phyloP scores from a whole-genome alignment of 1,140 invertebrate genomes.

The Zaprionus ghesquierei region DNA sequence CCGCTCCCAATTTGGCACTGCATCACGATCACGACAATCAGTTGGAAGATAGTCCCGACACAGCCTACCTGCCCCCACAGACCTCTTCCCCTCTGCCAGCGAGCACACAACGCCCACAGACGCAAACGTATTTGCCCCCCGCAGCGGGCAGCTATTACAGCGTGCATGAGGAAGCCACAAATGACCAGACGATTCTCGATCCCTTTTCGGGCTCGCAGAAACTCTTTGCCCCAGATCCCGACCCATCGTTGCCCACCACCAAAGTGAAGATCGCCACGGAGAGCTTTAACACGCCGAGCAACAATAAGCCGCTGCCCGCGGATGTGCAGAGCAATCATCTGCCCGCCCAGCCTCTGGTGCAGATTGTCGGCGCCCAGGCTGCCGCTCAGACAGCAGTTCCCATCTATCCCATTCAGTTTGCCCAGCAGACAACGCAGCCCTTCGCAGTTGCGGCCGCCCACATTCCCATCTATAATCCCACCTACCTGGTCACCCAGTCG shows the following conservation, averaged over 20 bases:
- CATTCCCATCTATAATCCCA: slow-evolving; percentile 81
- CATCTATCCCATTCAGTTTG: slow-evolving; percentile 73
- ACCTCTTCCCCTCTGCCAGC: slow-evolving; percentile 19
- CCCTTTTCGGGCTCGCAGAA: slow-evolving; percentile 81
- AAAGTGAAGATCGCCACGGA: slow-evolving; percentile 82
- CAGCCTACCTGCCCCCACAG: slow-evolving; percentile 60
- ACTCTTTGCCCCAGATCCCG: slow-evolving; percentile 83
- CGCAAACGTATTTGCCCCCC: slow-evolving; percentile 50
- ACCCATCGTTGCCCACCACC: slow-evolving; percentile 80
- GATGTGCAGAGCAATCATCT: slow-evolving; percentile 74
- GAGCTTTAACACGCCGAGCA: slow-evolving; percentile 82
- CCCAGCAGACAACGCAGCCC: slow-evolving; percentile 54
- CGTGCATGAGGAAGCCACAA: slow-evolving; percentile 83
- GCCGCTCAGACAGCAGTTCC: slow-evolving; percentile 54
- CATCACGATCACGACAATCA: slow-evolving; percentile 65
- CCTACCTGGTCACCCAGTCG: slow-evolving; percentile 80
- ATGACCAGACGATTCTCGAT: slow-evolving; percentile 80
- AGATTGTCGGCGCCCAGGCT: slow-evolving; percentile 72
- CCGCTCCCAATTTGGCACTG: slow-evolving; percentile 87
- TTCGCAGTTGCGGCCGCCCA: slow-evolving; percentile 53
- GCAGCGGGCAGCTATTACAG: slow-evolving; percentile 74
- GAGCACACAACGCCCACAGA: slow-evolving; percentile 39
- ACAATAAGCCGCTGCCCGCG: slow-evolving; percentile 82
- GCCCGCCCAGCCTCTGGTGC: slow-evolving; percentile 70
- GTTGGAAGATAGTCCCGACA: slow-evolving; percentile 47